phyloP scores from a whole-genome alignment of 1,140 invertebrate species.

The Musca vetustissima region DNA sequence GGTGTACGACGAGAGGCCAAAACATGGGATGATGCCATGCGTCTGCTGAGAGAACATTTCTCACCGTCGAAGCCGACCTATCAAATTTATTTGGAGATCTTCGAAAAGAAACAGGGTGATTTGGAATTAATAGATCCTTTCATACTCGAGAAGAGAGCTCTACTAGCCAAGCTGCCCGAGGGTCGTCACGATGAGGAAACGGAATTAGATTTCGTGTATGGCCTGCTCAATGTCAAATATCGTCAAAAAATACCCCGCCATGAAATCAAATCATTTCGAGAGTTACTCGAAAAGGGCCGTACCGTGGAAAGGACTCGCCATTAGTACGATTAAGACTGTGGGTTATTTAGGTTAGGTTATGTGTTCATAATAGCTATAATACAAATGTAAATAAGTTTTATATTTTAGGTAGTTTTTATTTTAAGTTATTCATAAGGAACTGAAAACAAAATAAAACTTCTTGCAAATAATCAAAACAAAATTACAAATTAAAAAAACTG shows the following conservation, averaged over 20 bases:
- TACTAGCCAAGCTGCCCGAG: conserved; percentile 48
- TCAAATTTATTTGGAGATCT: conserved; percentile 51
- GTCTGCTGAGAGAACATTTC: conserved; percentile 45
- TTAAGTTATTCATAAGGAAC: no score
- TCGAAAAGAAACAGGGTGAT: conserved; percentile 44
- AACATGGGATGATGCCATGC: conserved; percentile 47
- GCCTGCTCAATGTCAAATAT: conserved; percentile 48
- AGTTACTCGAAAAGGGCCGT: conserved; percentile 46
- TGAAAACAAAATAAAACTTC: no score
- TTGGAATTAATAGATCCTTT: conserved; percentile 45
- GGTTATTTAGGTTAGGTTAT: no score
- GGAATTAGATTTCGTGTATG: conserved; percentile 50
- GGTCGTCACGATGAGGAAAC: conserved; percentile 49
- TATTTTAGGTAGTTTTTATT: no score
- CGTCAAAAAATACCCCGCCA: conserved; percentile 46
- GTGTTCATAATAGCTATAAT: no score
- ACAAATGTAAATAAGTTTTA: no score
- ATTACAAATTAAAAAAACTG: no score
- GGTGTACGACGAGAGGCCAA: conserved; percentile 52
- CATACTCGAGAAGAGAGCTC: conserved; percentile 46
- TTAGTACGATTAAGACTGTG: no score
- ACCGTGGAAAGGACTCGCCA: conserved; percentile 36
- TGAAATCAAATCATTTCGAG: conserved; percentile 39
- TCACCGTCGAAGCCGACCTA: conserved; percentile 48
- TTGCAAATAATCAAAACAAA: no score